Evolutionary conservation across 2,888 invertebrate genomes (phyloP), one percentile per base, ranked within the genome.

Genomic region (Aradus depressus): DNA sequence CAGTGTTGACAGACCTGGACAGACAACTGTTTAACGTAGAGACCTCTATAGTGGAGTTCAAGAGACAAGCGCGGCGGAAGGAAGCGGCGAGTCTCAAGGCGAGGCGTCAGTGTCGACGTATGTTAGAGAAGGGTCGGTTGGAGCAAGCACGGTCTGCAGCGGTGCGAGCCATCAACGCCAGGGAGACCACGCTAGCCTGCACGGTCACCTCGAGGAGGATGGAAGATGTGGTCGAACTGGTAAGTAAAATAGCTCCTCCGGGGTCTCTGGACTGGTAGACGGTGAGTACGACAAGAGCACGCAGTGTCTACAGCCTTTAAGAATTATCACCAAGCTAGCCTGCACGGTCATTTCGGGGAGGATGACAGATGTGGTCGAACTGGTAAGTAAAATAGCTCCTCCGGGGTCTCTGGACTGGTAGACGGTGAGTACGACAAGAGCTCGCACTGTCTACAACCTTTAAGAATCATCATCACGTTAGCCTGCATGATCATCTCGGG

Each of bases 11-110:
- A 0, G 42, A 42, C 14, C 4, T 28, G 4, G 42, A 42, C 3
- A 42, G 42, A 6, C 42, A 42, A 14, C 22, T 42, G 22, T 42
- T 42, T 28, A 42, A 42, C 8, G 10, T 21, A 16, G 25, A 25
- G 10, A 12, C 28, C 10, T 25, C 42, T 5, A 28, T 42, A 3
- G 2, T 5, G 4, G 25, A 42, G 23, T 42, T 42, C 42, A 6
- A 22, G 8, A 42, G 5, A 1, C 25, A 42, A 3, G 42, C 42
- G 2, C 42, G 42, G 3, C 25, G 28, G 28, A 28, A 42, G 18
- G 42, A 42, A 25, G 42, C 42, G 12, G 12, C 10, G 10, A 16
- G 26, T 6, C 16, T 25, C 10, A 25, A 42, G 2, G 42, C 26
- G 1, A 42, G 42, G 18, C 25, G 8, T 25, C 19, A 16, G 4